These are phyloP conservation scores for Tupiocoris notatus DNA, from an alignment of 2,888 invertebrate genomes.

Conservation along the genomic window DNA sequence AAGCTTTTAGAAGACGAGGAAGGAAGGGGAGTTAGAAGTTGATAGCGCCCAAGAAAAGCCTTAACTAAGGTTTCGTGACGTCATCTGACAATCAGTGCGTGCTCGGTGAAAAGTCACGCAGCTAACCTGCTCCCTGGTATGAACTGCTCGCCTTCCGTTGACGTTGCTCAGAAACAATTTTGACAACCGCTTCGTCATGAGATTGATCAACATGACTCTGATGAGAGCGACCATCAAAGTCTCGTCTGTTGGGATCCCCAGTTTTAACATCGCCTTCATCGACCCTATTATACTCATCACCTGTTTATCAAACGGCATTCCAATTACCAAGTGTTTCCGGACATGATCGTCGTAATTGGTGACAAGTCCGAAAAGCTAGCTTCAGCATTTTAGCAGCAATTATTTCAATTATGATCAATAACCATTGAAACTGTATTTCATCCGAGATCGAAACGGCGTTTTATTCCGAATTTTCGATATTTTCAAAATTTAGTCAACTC, in stretches of 20 bases:
- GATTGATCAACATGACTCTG: background rate
- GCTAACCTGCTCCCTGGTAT: background rate
- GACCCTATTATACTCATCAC: background rate
- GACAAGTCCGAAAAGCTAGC: too few species aligned
- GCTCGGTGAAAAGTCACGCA: background rate
- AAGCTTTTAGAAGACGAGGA: background rate
- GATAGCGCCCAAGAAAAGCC: background rate
- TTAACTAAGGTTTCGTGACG: background rate
- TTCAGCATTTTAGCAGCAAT: too few species aligned
- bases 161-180: background rate
- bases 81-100: background rate
- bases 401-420: too few species aligned
- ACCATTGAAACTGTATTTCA: too few species aligned
- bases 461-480: too few species aligned
- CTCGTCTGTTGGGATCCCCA: background rate
- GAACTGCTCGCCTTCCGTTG: background rate
- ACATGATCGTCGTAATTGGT: background rate
- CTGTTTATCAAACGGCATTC: background rate
- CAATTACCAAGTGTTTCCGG: background rate
- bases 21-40: background rate
- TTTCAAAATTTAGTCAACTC: too few species aligned
- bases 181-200: background rate
- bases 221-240: too few species aligned
- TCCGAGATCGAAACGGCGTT: too few species aligned
- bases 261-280: background rate